Base-by-base conservation (phyloP, 2,888 invertebrate species). In the Drosophila prostipennis region DNA sequence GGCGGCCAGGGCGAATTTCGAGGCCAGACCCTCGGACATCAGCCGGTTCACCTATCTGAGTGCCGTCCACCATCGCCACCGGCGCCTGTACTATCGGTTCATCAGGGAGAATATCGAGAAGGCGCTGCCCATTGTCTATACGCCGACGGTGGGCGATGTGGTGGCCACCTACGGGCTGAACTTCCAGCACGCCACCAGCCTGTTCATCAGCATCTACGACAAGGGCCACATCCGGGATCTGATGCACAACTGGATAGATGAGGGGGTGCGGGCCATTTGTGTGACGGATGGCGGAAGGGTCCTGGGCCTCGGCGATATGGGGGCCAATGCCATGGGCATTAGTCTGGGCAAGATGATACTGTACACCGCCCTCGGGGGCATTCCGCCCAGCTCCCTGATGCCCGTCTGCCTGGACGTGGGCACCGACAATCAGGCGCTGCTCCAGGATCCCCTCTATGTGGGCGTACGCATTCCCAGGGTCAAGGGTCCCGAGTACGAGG, bases 41-140 rank as follows among this genome's bases (percentile, higher is more conserved):
- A 96, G 97, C 91, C 96, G 97, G 91, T 98, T 98, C 92, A 95
- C 98, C 83, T 98, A 97, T 90, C 94, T 99, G 34, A 96, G 96
- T 93, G 95, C 96, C 8, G 34, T 77, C 37, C 51, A 61, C 95
- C 98, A 98, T 89, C 95, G 98, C 76, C 98, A 99, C 91, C 98
- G 99, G 92, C 96, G 96, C 79, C 93, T 99, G 23, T 99, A 98
- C 93, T 99, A 96, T 92, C 94, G 96, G 7, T 94, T 98, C 51
- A 92, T 98, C 45, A 94, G 94, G 19, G 96, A 97, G 81, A 94
- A 98, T 90, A 96, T 98, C 4, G 95, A 96, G 48, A 94, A 96
- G 64, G 94, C 97, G 93, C 96, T 99, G 97, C 99, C 99, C 0
- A 94, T 98, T 59, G 97, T 99, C 26, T 99, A 99, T 92, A 99